Percentiles rank a stretch among this genome's conserved stretches.
Conservation (phyloP, 2,113 vertebrate species). For the Alethe diademata region DNA sequence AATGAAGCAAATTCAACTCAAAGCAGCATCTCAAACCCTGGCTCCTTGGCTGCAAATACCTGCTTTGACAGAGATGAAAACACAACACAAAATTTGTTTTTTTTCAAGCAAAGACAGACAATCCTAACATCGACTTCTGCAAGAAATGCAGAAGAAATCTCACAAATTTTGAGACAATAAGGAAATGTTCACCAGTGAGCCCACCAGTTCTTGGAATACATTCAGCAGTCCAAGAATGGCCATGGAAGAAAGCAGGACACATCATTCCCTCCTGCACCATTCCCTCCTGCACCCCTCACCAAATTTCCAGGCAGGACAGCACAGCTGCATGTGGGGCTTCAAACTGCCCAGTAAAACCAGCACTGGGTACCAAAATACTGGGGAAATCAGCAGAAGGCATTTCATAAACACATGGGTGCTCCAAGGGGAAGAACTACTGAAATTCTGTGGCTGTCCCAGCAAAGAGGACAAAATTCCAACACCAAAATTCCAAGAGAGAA, state of each 20-base stretch:
- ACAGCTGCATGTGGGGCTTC: not conserved
- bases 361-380: not conserved
- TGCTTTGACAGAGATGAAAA: not conserved
- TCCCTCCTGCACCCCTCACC: not conserved
- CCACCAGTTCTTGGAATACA: not conserved
- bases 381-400: not conserved
- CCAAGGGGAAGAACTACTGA: not conserved
- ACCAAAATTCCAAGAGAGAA: not conserved
- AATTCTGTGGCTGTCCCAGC: not conserved
- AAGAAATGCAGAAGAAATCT: not conserved
- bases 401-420: fast-evolving
- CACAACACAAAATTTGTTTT: fast-evolving
- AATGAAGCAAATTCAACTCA: not conserved
- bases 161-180: not conserved
- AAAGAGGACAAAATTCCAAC: not conserved
- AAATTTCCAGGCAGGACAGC: not conserved
- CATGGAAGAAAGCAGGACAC: not conserved
- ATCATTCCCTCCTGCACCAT: not conserved
- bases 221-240: not conserved
- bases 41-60: not conserved
- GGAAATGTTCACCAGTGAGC: fast-evolving
- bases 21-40: not conserved
- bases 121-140: not conserved
- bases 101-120: not conserved
- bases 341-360: not conserved